Evolutionary conservation across 2,113 vertebrate species (phyloP).

Genomic region (Spermophilus dauricus): DNA sequence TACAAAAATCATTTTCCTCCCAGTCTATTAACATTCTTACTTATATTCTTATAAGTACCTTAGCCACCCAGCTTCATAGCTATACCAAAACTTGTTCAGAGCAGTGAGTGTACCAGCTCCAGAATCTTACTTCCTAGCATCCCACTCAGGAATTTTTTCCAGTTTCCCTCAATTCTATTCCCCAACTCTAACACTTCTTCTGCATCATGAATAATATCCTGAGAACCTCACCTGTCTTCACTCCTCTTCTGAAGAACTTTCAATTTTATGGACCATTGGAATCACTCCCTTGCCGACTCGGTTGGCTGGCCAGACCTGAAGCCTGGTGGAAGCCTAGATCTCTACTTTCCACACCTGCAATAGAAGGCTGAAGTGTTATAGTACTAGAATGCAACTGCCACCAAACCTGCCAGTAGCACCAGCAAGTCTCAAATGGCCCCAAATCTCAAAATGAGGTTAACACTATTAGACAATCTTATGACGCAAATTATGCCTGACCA

Average conservation of each 20-base stretch:
- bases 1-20: not conserved
- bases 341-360: not conserved
- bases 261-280: not conserved
- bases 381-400: not conserved
- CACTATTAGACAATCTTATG: not conserved
- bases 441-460: not conserved
- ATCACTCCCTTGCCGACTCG: not conserved
- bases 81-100: not conserved
- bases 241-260: not conserved
- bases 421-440: not conserved
- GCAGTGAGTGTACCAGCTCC: not conserved
- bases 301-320: not conserved
- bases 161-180: not conserved
- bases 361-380: not conserved
- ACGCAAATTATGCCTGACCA: not conserved
- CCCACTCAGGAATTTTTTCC: not conserved
- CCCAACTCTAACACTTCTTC: not conserved
- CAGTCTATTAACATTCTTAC: not conserved
- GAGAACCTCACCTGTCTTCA: not conserved
- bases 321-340: not conserved
- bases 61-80: not conserved
- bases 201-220: not conserved
- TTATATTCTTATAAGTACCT: not conserved
- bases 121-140: not conserved
- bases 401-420: not conserved